Evolutionary conservation across 1,140 invertebrate genomes (phyloP).

Genomic region (Panagrolaimus sp.): DNA sequence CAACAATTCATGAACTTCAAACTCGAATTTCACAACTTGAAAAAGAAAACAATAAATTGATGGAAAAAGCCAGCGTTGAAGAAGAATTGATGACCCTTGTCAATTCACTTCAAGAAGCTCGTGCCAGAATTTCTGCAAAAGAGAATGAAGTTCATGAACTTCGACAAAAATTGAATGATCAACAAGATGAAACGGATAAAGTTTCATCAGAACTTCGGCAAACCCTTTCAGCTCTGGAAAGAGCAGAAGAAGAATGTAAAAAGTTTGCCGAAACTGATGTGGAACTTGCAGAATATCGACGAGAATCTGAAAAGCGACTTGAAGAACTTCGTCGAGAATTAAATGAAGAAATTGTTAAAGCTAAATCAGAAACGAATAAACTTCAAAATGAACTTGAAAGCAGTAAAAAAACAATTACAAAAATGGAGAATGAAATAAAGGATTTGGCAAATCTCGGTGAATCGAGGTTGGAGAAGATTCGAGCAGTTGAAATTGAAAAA

Average conservation of each 20-base stretch:
- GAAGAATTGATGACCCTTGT: constrained; percentile 2
- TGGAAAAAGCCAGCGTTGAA: constrained; percentile 16
- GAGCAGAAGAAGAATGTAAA: background rate
- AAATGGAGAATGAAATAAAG: background rate
- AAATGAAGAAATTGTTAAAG: background rate
- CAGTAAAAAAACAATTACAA: background rate
- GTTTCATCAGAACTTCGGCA: background rate
- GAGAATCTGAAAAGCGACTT: constrained; percentile 16
- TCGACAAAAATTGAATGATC: background rate
- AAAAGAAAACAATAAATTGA: constrained; percentile 2
- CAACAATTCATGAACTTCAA: background rate
- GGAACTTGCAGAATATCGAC: constrained; percentile 22
- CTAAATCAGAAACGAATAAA: background rate
- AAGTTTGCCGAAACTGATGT: background rate
- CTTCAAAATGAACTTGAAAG: constrained; percentile 1
- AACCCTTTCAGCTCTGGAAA: background rate
- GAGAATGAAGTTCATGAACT: constrained; percentile 2
- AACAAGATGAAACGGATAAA: constrained; percentile 11
- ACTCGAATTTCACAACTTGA: background rate
- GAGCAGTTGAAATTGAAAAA: background rate
- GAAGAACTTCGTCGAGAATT: background rate
- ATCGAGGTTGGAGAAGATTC: background rate
- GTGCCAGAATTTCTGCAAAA: background rate
- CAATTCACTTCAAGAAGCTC: background rate
- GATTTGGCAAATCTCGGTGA: constrained; percentile 12